Conservation (phyloP, 2,888 invertebrate genomes). For the Drosophila merina region DNA sequence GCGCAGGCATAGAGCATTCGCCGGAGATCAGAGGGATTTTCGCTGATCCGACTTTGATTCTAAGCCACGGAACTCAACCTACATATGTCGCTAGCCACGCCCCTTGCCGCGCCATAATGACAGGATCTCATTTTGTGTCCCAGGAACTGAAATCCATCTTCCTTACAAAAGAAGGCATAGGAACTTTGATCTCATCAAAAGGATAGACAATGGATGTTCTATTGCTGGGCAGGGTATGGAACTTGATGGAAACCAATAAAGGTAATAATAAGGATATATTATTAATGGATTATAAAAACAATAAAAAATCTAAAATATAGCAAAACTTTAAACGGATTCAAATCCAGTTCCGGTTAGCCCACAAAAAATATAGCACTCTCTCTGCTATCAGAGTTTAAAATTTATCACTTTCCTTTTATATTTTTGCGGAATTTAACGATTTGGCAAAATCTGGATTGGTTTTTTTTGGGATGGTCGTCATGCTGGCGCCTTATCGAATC, state of each 20-base stretch:
- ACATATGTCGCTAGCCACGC: conserved; percentile 64
- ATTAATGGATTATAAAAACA: no score
- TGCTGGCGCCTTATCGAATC: conserved; percentile 32
- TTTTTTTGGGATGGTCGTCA: conserved; percentile 23
- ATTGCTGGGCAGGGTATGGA: not conserved
- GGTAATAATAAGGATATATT: not conserved
- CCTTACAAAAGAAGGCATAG: conserved; percentile 1
- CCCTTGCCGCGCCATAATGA: conserved; percentile 3
- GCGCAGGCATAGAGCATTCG: conserved; percentile 32
- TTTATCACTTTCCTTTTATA: conserved; percentile 4
- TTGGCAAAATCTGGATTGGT: not conserved
- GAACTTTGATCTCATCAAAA: conserved; percentile 26
- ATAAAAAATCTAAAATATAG: not conserved
- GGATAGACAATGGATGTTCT: conserved; percentile 21
- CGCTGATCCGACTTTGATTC: conserved; percentile 77
- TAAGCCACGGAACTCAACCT: conserved; percentile 77
- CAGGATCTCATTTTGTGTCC: conserved; percentile 5
- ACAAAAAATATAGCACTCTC: not conserved
- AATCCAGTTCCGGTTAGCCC: not conserved
- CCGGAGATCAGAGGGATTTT: conserved; percentile 75
- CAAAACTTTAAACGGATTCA: not conserved
- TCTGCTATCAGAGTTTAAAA: not conserved
- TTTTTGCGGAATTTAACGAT: conserved; percentile 24
- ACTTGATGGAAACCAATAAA: not conserved
- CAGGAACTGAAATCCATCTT: conserved; percentile 5